phyloP scores from a whole-genome alignment of 1,140 invertebrate genomes.

The Cyclargus thomasi region DNA sequence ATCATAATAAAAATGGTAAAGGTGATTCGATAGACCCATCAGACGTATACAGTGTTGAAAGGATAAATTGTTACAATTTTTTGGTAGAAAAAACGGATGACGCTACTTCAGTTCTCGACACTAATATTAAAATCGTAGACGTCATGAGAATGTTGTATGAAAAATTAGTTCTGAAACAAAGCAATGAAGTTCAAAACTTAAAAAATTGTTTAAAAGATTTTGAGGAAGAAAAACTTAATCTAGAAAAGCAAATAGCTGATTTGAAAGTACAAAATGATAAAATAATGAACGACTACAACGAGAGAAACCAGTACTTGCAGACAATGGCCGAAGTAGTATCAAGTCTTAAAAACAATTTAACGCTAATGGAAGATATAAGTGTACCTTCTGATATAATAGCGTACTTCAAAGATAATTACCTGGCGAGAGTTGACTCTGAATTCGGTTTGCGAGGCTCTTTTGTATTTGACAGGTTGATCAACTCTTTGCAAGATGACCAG shows the following conservation, averaged over 20 bases:
- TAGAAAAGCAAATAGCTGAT: conserved; percentile 37
- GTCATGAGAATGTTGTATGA: conserved; percentile 57
- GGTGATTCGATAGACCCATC: conserved; percentile 20
- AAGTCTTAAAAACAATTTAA: conserved; percentile 28
- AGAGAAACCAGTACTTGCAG: conserved; percentile 35
- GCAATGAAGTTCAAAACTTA: conserved; percentile 54
- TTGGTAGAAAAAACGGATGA: conserved; percentile 42
- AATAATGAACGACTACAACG: conserved; percentile 33
- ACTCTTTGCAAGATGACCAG: conserved; percentile 26
- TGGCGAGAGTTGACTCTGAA: conserved; percentile 44
- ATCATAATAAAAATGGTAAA: conserved; percentile 26
- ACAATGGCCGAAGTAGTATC: conserved; percentile 32
- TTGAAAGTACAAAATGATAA: conserved; percentile 32
- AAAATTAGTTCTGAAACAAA: conserved; percentile 44
- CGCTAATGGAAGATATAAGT: conserved; percentile 19
- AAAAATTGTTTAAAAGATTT: conserved; percentile 53
- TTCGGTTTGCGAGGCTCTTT: conserved; percentile 36
- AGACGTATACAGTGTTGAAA: conserved; percentile 45
- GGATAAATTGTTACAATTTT: conserved; percentile 52
- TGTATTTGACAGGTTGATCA: conserved; percentile 43
- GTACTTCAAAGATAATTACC: conserved; percentile 44
- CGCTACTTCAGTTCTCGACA: conserved; percentile 33
- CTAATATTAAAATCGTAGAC: conserved; percentile 54
- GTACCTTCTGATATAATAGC: conserved; percentile 26
- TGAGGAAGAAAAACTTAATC: conserved; percentile 41